Evolutionary conservation across 2,888 invertebrate genomes (phyloP), one percentile per base, ranked within the genome.

Genomic region (Nymphalis c-album): DNA sequence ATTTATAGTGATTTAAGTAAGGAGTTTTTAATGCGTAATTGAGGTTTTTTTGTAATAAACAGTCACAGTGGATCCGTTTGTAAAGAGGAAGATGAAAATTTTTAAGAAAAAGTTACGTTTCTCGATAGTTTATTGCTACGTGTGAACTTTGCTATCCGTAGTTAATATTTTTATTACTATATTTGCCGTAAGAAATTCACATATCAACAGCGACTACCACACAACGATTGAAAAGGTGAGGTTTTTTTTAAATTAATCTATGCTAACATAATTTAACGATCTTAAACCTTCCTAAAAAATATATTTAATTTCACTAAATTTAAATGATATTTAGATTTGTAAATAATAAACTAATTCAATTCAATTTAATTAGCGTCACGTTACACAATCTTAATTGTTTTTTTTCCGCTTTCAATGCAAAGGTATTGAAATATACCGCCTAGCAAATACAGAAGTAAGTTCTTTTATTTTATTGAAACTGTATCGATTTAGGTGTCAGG

Each of bases 71-170:
- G 88, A 87, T 87, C 86, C 86, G 50, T 87, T 88, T 78, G 85
- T 91, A 78, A 90, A 85, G 73, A 88, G 86, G 84, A 92, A 91
- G 76, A 92, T 92, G 91, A 91, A 90, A 91, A 79, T 91, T 78
- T 92, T 92, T 72, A 92, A 92, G 80, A 92, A 92, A 78, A 92
- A 92, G 73, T 76, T 92, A 16, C 87, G 91, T 76, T 92, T 92
- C 79, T 91, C 91, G 62, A 91, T 92, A 92, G 80, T 78, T 73
- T 81, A 74, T 17, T 75, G 77, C 75, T 78, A 74, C 70, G 74
- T 78, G 70, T 83, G 78, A 77, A 79, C 73, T 75, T 73, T 71
- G 48, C 31, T 47, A 55, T 65, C 31, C 17, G 50, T 68, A 70
- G 66, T 74, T 71, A 53, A 63, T 65, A 55, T 31, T 68, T 61